Evolutionary conservation across 2,888 invertebrate species (phyloP).

Genomic region (Synanthedon tipuliformis): DNA sequence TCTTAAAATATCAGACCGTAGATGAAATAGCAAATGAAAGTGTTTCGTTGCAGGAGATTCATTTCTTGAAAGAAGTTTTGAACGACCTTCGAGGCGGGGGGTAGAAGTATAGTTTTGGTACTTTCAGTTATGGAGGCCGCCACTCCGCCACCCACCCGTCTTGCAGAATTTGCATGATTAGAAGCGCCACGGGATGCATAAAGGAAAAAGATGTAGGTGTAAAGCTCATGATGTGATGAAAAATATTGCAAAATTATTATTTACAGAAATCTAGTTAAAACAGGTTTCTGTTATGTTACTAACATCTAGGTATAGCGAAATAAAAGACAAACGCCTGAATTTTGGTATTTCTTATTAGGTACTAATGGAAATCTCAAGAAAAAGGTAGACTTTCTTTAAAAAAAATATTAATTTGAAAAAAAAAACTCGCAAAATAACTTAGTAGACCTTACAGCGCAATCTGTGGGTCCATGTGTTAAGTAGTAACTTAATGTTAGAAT

Average conservation of each 20-base stretch:
- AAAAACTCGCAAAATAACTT: too few relatives aligned
- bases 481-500: too few relatives aligned
- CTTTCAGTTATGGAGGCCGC: conserved; percentile 4
- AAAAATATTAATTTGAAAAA: too few relatives aligned
- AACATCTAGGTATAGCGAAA: too few relatives aligned
- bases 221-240: not conserved
- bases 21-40: conserved; percentile 46
- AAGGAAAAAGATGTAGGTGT: conserved; percentile 15
- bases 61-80: conserved; percentile 54
- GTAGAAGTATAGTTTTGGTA: conserved; percentile 56
- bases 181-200: conserved; percentile 37
- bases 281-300: too few relatives aligned
- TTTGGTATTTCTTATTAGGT: too few relatives aligned
- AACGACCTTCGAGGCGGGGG: conserved; percentile 61
- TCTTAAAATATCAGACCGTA: not conserved
- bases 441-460: too few relatives aligned
- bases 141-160: conserved; percentile 39
- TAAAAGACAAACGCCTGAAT: too few relatives aligned
- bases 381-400: too few relatives aligned
- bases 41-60: conserved; percentile 39
- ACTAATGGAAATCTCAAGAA: too few relatives aligned
- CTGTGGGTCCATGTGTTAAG: too few relatives aligned
- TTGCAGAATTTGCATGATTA: conserved; percentile 62
- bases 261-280: not conserved
- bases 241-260: not conserved